Percentiles rank a stretch among this genome's conserved stretches.
Conservation (phyloP, 2,888 invertebrate genomes). For the Pyralis farinalis region DNA sequence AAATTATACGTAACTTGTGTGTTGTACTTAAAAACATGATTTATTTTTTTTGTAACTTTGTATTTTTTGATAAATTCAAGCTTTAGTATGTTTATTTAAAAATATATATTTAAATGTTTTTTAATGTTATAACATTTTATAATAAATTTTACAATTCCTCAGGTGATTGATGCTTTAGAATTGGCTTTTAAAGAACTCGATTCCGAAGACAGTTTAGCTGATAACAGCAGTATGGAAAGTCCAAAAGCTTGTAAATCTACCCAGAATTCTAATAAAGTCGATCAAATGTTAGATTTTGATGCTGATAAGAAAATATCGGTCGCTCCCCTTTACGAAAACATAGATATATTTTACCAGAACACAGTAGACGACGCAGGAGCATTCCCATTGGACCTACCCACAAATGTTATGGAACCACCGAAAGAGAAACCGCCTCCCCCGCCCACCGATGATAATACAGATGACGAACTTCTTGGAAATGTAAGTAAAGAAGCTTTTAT, state of each 20-base stretch:
- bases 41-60: background rate
- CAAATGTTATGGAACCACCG: constrained; percentile 86
- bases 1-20: background rate
- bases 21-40: background rate
- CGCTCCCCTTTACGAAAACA: constrained; percentile 82
- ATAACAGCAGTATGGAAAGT: constrained; percentile 66
- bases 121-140: background rate
- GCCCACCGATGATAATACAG: constrained; percentile 78
- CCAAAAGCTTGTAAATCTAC: constrained; percentile 21
- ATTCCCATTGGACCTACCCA: constrained; percentile 81
- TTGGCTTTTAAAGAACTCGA: constrained; percentile 83
- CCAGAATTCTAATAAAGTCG: constrained; percentile 21
- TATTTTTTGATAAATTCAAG: background rate
- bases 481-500: constrained; percentile 41
- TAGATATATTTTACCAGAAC: constrained; percentile 78
- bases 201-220: constrained; percentile 59
- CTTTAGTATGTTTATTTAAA: background rate
- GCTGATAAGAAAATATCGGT: constrained; percentile 59
- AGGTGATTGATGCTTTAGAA: constrained; percentile 84
- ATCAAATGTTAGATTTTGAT: constrained; percentile 40
- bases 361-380: constrained; percentile 42
- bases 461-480: constrained; percentile 69
- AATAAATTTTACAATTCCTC: constrained; percentile 25
- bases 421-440: constrained; percentile 93
- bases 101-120: background rate